Evolutionary conservation across 1,140 invertebrate genomes (phyloP), one percentile per base, ranked within the genome.

Genomic region (Pygmarrhopalites habei): DNA sequence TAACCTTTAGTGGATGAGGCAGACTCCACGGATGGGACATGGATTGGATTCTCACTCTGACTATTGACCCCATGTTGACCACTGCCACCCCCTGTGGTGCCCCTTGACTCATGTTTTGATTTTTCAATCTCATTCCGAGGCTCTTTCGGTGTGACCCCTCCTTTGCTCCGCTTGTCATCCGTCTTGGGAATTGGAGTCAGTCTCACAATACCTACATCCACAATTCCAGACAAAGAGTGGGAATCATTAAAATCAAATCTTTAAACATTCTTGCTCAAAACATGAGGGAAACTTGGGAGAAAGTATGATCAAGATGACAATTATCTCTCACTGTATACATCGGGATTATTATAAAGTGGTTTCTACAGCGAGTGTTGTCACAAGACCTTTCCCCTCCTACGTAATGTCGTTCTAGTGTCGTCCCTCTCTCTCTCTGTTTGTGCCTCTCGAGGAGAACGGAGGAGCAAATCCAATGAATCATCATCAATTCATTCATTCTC

Each of bases 121-220:
- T 41, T 57, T n/a, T 53, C 43, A 23, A 17, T 47, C 21, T n/a
- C 56, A 25, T 46, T 52, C 21, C 21, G 21, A 26, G 25, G 32
- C 15, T 35, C 32, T 15, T 35, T 35, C 5, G 5, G 32, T n/a
- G n/a, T n/a, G 15, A 5, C 5, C 4, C 5, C 19, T 14, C 10
- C 3, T 30, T 64, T 52, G 52, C 55, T 61, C 49, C 67, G 46
- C 60, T 70, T 67, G 21, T 70, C 64, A n/a, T 69, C 62, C 23
- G 47, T 23, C n/a, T 69, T 69, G 2, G 58, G 44, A 62, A 67
- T 67, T 23, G 68, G 68, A 19, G 62, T 70, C 29, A 67, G 65
- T 43, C 58, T 46, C 25, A 66, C 62, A 29, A 67, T 65, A 23
- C 62, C 62, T n/a, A 64, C 67, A 23, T 12, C 39, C n/a, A n/a